phyloP scores from a whole-genome alignment of 2,797 vertebrate genomes.

The Kryptolebias ocellatus region DNA sequence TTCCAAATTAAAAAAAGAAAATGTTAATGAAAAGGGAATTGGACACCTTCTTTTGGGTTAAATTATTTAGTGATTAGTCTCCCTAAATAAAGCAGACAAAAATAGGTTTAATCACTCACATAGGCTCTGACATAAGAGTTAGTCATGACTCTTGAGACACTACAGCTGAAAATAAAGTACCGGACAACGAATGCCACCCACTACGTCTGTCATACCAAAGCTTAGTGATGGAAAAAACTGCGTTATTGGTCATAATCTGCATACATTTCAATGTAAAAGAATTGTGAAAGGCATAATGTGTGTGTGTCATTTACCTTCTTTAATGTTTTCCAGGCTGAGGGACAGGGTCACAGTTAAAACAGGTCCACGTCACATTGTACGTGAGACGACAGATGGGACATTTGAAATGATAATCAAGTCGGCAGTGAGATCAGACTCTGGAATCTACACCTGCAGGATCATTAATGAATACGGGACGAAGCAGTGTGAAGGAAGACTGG shows the following conservation, averaged over 20 bases:
- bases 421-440: constrained; percentile 85
- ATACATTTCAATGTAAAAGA: constrained; percentile 12
- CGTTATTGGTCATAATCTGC: constrained; percentile 15
- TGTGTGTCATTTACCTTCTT: constrained; percentile 16
- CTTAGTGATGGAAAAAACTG: background rate
- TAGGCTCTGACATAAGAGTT: constrained; percentile 40
- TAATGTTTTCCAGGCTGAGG: constrained; percentile 85
- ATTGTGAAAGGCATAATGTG: background rate
- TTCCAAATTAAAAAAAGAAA: no score
- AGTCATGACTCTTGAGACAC: constrained; percentile 48
- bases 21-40: no score
- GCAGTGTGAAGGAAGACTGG: constrained; percentile 92
- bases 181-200: constrained; percentile 28
- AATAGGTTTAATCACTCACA: constrained; percentile 35
- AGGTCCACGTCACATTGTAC: constrained; percentile 84
- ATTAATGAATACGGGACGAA: constrained; percentile 97
- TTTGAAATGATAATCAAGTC: constrained; percentile 90
- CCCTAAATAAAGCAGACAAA: constrained; percentile 23
- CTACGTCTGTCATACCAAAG: constrained; percentile 16
- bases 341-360: constrained; percentile 93
- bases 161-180: constrained; percentile 40
- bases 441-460: constrained; percentile 95
- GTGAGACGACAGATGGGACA: constrained; percentile 83
- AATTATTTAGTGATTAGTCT: no score
- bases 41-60: no score